Evolutionary conservation across 2,797 vertebrate species (phyloP).

Genomic region (Galagoides demidoff): DNA sequence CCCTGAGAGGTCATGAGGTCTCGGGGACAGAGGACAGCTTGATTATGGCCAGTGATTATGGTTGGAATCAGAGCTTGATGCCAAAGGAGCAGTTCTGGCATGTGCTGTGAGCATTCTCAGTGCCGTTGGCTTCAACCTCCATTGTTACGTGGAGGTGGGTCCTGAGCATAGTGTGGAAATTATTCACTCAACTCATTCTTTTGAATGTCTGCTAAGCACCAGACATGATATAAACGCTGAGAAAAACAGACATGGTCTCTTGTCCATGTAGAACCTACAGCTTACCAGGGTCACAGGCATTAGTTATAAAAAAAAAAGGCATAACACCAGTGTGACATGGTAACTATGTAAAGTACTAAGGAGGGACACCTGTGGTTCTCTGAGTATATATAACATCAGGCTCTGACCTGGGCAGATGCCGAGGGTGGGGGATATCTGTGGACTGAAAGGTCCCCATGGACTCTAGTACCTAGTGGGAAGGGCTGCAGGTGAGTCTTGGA

Average conservation of each 20-base stretch:
- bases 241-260: neutral
- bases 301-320: neutral
- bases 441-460: no score
- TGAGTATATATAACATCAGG: neutral
- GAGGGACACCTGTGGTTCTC: neutral
- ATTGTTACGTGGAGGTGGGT: neutral
- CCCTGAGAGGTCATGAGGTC: neutral
- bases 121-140: neutral
- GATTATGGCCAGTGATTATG: neutral
- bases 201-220: neutral
- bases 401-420: accelerated
- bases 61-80: neutral
- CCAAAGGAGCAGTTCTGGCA: neutral
- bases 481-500: neutral
- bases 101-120: neutral
- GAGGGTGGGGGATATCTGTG: neutral
- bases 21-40: accelerated
- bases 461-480: accelerated
- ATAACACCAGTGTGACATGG: no score
- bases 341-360: neutral
- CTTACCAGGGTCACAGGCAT: neutral
- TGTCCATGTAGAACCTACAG: neutral
- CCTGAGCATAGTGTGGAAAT: accelerated
- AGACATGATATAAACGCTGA: neutral
- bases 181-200: neutral